Conservation (phyloP, 2,888 invertebrate genomes). For the Orchesellides sinensis region DNA sequence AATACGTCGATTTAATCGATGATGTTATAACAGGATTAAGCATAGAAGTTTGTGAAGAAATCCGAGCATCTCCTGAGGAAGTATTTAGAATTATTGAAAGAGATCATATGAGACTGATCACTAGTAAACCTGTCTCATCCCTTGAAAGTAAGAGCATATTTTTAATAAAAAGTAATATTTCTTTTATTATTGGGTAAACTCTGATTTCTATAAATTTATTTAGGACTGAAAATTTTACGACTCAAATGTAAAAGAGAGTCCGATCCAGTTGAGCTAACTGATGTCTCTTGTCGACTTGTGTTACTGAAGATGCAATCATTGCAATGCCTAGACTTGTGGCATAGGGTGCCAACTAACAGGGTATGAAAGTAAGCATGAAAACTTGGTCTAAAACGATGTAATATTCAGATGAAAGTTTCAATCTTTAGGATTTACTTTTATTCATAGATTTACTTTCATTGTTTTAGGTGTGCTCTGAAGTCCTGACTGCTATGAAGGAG, state of each 20-base stretch:
- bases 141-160: conserved; percentile 68
- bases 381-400: too few species aligned
- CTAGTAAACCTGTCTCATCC: conserved; percentile 60
- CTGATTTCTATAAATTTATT: conserved; percentile 5
- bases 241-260: conserved; percentile 64
- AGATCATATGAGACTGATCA: conserved; percentile 40
- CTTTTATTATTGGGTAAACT: too few species aligned
- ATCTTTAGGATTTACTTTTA: too few species aligned
- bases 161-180: too few species aligned
- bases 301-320: conserved; percentile 64
- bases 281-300: conserved; percentile 66
- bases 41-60: conserved; percentile 47
- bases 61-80: conserved; percentile 11
- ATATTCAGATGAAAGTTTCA: too few species aligned
- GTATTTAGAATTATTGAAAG: conserved; percentile 25
- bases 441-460: too few species aligned
- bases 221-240: conserved; percentile 66
- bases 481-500: conserved; percentile 49
- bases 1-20: conserved; percentile 60
- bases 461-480: conserved; percentile 36
- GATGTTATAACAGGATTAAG: conserved; percentile 66
- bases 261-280: conserved; percentile 66
- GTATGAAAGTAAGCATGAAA: conserved; percentile 11
- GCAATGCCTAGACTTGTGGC: conserved; percentile 64
- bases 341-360: conserved; percentile 30